Percentiles rank a stretch among this genome's conserved stretches.
These are phyloP conservation scores for Encarsia formosa DNA, from an alignment of 2,888 invertebrate species.

Conservation along the genomic window DNA sequence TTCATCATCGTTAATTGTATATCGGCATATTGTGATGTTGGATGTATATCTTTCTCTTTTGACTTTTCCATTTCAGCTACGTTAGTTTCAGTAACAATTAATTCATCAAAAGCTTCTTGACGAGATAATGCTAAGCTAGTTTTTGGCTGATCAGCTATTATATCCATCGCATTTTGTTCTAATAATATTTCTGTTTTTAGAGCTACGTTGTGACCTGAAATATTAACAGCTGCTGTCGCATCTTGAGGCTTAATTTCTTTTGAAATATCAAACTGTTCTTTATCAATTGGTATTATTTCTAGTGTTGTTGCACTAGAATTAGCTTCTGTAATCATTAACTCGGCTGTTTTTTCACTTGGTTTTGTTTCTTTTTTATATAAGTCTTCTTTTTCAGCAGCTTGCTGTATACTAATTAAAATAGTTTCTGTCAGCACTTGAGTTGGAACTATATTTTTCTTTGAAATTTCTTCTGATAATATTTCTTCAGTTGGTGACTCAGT, in stretches of 20 bases:
- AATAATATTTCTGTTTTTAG: conserved; percentile 53
- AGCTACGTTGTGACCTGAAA: conserved; percentile 52
- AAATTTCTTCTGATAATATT: conserved; percentile 44
- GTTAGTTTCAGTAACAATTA: conserved; percentile 48
- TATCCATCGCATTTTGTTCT: conserved; percentile 38
- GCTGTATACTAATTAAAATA: conserved; percentile 46
- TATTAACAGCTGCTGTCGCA: conserved; percentile 42
- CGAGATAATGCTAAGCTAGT: conserved; percentile 48
- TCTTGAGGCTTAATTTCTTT: conserved; percentile 36
- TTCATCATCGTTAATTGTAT: conserved; percentile 39
- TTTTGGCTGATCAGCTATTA: conserved; percentile 36
- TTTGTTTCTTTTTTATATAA: conserved; percentile 45
- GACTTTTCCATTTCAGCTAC: conserved; percentile 53
- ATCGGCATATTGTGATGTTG: conserved; percentile 40
- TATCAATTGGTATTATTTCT: conserved; percentile 45
- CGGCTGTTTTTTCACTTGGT: conserved; percentile 50
- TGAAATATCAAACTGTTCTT: conserved; percentile 39
- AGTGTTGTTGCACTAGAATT: conserved; percentile 40
- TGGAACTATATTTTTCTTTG: conserved; percentile 28
- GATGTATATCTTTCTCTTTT: conserved; percentile 49
- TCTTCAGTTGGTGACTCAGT: conserved; percentile 50
- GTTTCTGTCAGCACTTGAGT: conserved; percentile 44
- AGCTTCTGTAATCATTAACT: conserved; percentile 46
- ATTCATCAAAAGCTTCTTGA: conserved; percentile 55
- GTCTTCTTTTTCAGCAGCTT: conserved; percentile 53